Evolutionary conservation across 2,113 vertebrate species (phyloP).

Genomic region (Addax nasomaculatus): DNA sequence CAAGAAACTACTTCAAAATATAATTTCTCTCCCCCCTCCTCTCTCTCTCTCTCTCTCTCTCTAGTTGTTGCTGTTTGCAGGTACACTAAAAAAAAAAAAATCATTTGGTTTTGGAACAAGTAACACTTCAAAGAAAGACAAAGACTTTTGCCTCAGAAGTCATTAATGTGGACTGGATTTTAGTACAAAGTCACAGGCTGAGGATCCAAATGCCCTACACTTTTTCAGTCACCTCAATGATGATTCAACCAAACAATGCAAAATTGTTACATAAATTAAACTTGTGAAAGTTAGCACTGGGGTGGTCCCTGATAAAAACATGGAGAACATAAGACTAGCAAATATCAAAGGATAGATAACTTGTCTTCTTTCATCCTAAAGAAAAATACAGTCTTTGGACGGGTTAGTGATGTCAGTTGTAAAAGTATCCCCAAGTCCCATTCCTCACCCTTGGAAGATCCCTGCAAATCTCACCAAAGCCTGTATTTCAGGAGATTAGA

Average conservation of each 20-base stretch:
- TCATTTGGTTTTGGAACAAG: conserved; percentile 32
- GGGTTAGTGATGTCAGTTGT: background rate
- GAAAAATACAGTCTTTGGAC: background rate
- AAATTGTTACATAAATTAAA: background rate
- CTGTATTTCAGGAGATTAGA: background rate
- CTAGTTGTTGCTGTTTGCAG: background rate
- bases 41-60: background rate
- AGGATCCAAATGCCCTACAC: background rate
- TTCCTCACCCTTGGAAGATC: background rate
- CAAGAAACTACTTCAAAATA: conserved; percentile 54
- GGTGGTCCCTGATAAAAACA: background rate
- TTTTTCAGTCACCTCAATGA: background rate
- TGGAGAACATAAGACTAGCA: background rate
- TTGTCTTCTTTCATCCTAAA: background rate
- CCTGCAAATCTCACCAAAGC: background rate
- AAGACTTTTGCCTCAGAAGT: background rate
- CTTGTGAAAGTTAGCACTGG: background rate
- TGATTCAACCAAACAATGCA: background rate
- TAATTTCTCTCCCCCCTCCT: background rate
- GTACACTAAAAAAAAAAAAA: background rate
- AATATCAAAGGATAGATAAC: background rate
- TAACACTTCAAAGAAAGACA: conserved; percentile 21
- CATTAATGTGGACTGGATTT: background rate
- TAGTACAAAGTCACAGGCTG: background rate
- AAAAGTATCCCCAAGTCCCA: no score